These are phyloP conservation scores for Octodon degus DNA, from an alignment of 2,113 vertebrate species.

Conservation along the genomic window DNA sequence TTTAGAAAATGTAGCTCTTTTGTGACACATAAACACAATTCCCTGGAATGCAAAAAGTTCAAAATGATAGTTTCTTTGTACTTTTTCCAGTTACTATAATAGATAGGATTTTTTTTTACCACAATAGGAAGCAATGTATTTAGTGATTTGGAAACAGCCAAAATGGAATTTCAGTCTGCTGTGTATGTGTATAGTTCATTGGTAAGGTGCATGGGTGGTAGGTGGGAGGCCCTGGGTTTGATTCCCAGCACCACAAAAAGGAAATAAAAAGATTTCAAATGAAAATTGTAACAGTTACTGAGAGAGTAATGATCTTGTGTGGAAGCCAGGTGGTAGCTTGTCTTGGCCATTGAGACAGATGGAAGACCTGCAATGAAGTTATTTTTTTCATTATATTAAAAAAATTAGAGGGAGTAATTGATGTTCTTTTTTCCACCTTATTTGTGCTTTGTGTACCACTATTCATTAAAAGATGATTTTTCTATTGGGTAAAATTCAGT, in stretches of 20 bases:
- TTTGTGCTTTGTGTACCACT: conserved; percentile 60
- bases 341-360: conserved; percentile 47
- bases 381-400: conserved; percentile 19
- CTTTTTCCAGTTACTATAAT: not conserved
- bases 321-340: not conserved
- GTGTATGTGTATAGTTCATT: not conserved
- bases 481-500: conserved; percentile 70
- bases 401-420: not conserved
- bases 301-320: not conserved
- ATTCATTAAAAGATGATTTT: conserved; percentile 68
- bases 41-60: not conserved
- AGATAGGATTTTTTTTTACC: not conserved
- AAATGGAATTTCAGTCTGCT: not conserved
- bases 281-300: conserved; percentile 38
- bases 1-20: not conserved
- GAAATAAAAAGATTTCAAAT: not conserved
- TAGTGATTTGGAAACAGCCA: not conserved
- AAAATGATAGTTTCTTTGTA: not conserved
- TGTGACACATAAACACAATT: not conserved
- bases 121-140: not conserved
- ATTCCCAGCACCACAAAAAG: not conserved
- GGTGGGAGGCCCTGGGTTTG: not conserved
- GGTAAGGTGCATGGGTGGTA: not conserved
- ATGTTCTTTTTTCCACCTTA: not conserved
- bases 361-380: conserved; percentile 8